Conservation (phyloP, 2,888 invertebrate species). For the Hydropsyche betteni region DNA sequence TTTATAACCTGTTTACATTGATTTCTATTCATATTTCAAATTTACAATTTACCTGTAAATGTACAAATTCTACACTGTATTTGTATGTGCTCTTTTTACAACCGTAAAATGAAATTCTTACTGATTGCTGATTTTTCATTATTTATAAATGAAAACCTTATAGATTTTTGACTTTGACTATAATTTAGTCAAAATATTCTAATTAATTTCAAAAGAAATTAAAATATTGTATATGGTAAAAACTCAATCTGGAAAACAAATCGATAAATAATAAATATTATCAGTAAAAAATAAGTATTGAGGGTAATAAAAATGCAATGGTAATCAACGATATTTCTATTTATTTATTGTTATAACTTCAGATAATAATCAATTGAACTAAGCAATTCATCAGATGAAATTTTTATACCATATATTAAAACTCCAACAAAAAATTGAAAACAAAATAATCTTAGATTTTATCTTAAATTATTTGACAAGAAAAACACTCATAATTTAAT, state of each 20-base stretch:
- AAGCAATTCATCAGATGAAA: no score
- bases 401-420: no score
- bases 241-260: no score
- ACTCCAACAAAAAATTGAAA: conserved; percentile 1
- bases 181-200: no score
- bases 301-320: conserved; percentile 26
- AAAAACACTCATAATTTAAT: conserved; percentile 11
- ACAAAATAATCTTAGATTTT: background rate
- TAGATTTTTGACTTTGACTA: no score
- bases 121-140: conserved; percentile 6
- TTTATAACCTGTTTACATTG: background rate
- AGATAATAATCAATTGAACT: conserved; percentile 50
- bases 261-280: no score
- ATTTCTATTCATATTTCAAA: conserved; percentile 26
- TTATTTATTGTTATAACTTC: conserved; percentile 48
- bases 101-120: conserved; percentile 24
- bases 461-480: conserved; percentile 13
- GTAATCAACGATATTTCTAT: conserved; percentile 44
- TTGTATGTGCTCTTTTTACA: conserved; percentile 14
- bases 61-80: conserved; percentile 31
- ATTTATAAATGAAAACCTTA: background rate
- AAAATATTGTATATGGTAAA: no score
- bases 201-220: background rate
- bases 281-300: background rate
- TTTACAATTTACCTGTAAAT: conserved; percentile 35